Base-by-base conservation (phyloP, 2,797 vertebrate species). In the Synaphobranchus kaupii region DNA sequence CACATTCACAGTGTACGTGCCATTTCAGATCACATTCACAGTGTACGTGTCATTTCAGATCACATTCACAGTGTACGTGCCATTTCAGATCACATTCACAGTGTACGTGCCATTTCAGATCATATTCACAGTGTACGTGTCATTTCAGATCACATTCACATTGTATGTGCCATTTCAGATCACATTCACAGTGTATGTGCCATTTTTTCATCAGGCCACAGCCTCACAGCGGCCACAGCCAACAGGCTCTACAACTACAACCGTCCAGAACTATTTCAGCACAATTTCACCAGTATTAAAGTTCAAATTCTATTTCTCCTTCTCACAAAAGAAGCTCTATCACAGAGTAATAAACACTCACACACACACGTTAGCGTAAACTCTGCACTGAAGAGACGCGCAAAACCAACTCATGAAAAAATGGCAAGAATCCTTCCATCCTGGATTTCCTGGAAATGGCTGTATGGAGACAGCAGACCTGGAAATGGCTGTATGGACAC, bases 381-480 rank as follows among this genome's bases (percentile, higher is more conserved):
- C 28, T 28, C 25, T 48, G 47, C 44, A 81, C 12, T 12, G 7
- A 48, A 50, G 22, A 81, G 10, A 25, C 20, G 22, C 34, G n/a
- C 20, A 81, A 48, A 50, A 47, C 44, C 78, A 50, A 50, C 50
- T 48, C 78, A n/a, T 12, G 47, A 83, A 56, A 56, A 28, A 13
- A 83, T 25, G 25, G 52, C n/a, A 10, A 28, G 6, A 83, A 31
- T 83, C 47, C 54, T 28, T 83, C 82, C 13, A 34, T 25, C 76
- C 25, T 66, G 50, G 78, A 31, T 31, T 60, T 82, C 66, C 56
- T 63, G 73, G 34, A 81, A 81, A 80, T 66, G 34, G 25, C 56
- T 87, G 81, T 25, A 28, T 66, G 50, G 28, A 66, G 78, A 87
- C 39, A 50, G 80, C 58, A 73, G 31, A 94, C 94, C 94, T 91